A percentile compares a stretch with the other conserved stretches of the same genome.
These are phyloP conservation scores for Ectemnius cavifrons DNA, from an alignment of 2,888 invertebrate species.

Conservation along the genomic window DNA sequence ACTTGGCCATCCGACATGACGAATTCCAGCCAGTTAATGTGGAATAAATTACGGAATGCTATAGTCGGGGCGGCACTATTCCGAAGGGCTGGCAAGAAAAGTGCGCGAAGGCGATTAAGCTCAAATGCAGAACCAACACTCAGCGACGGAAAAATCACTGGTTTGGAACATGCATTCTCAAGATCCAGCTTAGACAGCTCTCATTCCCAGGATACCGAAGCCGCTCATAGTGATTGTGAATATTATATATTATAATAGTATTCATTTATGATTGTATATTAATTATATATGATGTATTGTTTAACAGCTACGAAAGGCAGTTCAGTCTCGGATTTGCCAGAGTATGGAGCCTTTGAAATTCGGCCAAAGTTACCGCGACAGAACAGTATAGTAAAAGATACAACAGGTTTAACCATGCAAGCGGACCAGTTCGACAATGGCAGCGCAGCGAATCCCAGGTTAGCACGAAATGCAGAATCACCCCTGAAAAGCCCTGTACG, in stretches of 20 bases:
- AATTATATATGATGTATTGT: slow-evolving; percentile 10
- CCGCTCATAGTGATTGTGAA: slow-evolving; percentile 72
- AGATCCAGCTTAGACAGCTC: slow-evolving; percentile 76
- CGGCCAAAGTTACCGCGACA: slow-evolving; percentile 72
- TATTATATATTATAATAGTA: slow-evolving; percentile 12
- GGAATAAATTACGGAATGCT: slow-evolving; percentile 96
- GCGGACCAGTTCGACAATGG: slow-evolving; percentile 68
- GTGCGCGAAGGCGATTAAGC: slow-evolving; percentile 79
- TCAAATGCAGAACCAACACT: slow-evolving; percentile 78
- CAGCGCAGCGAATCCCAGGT: slow-evolving; percentile 66
- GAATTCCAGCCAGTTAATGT: slow-evolving; percentile 90
- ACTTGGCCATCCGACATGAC: slow-evolving; percentile 94
- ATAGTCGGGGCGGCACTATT: slow-evolving; percentile 94
- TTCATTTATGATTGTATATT: not conserved
- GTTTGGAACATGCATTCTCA: slow-evolving; percentile 74
- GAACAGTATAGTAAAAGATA: slow-evolving; percentile 76
- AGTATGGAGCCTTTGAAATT: slow-evolving; percentile 71
- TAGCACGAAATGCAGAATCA: slow-evolving; percentile 70
- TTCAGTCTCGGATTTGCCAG: slow-evolving; percentile 75
- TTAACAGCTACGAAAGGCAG: slow-evolving; percentile 72
- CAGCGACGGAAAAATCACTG: slow-evolving; percentile 69
- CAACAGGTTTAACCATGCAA: slow-evolving; percentile 65
- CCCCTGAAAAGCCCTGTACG: slow-evolving; percentile 79
- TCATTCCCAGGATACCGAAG: slow-evolving; percentile 75
- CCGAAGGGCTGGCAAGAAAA: slow-evolving; percentile 86